Percentiles rank a stretch among this genome's conserved stretches.
Evolutionary conservation across 1,140 invertebrate species (phyloP).

Genomic region (Atta texana): DNA sequence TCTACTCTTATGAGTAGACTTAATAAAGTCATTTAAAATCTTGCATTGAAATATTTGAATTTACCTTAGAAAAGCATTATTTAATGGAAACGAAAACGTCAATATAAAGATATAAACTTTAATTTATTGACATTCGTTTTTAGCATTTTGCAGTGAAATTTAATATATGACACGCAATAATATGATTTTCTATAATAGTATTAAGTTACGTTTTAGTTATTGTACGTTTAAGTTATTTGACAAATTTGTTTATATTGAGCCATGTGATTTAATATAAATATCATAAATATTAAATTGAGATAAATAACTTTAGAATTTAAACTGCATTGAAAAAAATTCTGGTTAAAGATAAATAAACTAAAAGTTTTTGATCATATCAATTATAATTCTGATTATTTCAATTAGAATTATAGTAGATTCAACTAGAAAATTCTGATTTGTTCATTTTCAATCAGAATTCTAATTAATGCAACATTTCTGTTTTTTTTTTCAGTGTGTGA

Average conservation of each 20-base stretch:
- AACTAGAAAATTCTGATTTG: no score
- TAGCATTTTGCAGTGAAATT: background rate
- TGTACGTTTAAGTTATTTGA: constrained; percentile 24
- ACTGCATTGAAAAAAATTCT: no score
- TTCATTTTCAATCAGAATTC: no score
- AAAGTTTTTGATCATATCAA: no score
- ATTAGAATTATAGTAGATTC: no score
- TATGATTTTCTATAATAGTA: constrained; percentile 3
- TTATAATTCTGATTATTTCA: no score
- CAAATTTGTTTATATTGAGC: background rate
- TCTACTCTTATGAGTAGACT: background rate
- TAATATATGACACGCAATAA: background rate
- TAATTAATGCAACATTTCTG: no score
- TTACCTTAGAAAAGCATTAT: background rate
- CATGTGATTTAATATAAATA: background rate
- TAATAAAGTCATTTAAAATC: background rate
- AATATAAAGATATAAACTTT: no score
- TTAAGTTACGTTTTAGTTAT: no score
- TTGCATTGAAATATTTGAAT: background rate
- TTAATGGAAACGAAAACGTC: background rate
- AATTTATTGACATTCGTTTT: background rate
- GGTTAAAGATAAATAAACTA: no score
- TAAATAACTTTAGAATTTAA: background rate
- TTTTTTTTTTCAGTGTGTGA: background rate
- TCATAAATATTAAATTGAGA: background rate